Conservation (phyloP, 2,113 vertebrate species). For the Cyanoliseus patagonus region DNA sequence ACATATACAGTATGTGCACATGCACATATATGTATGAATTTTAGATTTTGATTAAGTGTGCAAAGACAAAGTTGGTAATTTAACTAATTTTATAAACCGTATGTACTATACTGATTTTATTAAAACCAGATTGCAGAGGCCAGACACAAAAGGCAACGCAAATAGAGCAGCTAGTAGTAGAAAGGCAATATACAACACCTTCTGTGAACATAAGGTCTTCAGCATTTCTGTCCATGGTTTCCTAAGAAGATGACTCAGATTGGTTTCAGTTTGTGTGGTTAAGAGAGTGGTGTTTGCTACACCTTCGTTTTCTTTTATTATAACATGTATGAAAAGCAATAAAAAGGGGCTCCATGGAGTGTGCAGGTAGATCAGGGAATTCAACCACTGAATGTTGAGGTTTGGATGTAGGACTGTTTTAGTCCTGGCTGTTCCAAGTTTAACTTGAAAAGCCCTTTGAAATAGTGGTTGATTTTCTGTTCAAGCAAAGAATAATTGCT, state of each 20-base stretch:
- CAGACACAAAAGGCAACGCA: neutral
- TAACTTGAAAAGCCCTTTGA: neutral
- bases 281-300: neutral
- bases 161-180: neutral
- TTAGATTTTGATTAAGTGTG: neutral
- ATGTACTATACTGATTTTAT: neutral
- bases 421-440: neutral
- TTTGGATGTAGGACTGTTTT: neutral
- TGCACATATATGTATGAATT: neutral
- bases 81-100: neutral
- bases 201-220: neutral
- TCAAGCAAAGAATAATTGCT: neutral
- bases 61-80: neutral
- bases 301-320: neutral
- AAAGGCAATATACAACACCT: neutral
- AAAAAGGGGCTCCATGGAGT: accelerated
- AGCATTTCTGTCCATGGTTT: neutral
- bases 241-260: neutral
- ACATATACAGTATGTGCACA: neutral
- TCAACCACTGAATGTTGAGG: neutral
- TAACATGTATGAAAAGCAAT: neutral
- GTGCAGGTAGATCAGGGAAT: neutral
- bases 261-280: neutral
- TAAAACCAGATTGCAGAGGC: neutral
- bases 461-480: neutral